These are phyloP conservation scores for Uropsilus gracilis DNA, from an alignment of 2,113 vertebrate species.

Conservation along the genomic window DNA sequence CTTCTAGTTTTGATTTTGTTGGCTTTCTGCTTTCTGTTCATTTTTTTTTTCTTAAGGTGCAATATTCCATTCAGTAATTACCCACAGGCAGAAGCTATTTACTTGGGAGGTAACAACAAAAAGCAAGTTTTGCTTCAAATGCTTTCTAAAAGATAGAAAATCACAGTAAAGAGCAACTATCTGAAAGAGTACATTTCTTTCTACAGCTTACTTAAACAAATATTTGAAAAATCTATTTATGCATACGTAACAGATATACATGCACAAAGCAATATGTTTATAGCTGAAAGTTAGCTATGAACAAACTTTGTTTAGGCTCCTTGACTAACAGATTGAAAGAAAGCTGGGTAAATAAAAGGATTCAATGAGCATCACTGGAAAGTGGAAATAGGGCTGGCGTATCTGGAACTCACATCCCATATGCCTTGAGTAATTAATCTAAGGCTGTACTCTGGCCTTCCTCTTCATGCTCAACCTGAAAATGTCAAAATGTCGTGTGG, in stretches of 20 bases:
- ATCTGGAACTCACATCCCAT: neutral
- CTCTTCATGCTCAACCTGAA: neutral
- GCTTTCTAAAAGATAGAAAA: neutral
- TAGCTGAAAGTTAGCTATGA: neutral
- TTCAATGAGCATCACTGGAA: neutral
- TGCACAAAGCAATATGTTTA: neutral
- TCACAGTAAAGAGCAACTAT: neutral
- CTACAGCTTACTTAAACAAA: neutral
- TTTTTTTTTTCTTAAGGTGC: neutral
- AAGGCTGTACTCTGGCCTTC: neutral
- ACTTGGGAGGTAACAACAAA: neutral
- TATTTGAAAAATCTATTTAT: neutral
- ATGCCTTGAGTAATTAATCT: neutral
- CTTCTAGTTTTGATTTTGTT: neutral
- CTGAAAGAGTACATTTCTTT: neutral
- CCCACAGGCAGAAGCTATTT: neutral
- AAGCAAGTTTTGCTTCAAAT: neutral
- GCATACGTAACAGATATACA: neutral
- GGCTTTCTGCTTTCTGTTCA: neutral
- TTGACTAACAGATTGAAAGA: neutral
- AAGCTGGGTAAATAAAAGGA: neutral
- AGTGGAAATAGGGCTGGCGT: fast-evolving
- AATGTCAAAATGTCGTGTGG: neutral
- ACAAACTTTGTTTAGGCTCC: neutral
- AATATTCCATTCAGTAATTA: neutral